phyloP scores from a whole-genome alignment of 2,113 vertebrate genomes.

The Conger conger region DNA sequence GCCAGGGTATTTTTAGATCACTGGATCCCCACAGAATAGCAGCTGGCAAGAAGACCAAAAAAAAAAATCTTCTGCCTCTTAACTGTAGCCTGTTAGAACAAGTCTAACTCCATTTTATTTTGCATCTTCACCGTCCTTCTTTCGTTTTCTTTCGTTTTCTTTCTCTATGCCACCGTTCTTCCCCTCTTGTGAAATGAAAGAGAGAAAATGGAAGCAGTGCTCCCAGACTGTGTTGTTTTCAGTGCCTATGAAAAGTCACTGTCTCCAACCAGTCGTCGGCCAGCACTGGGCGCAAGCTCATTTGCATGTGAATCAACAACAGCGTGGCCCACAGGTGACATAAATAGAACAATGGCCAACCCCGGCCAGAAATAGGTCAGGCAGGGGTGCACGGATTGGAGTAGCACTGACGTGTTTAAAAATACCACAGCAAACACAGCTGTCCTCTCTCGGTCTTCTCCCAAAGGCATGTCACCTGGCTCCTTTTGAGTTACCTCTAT shows the following conservation, averaged over 20 bases:
- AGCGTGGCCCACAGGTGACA: constrained; percentile 93
- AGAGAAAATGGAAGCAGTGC: constrained; percentile 29
- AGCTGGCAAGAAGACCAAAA: constrained; percentile 67
- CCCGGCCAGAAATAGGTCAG: constrained; percentile 99
- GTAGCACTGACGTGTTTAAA: constrained; percentile 99
- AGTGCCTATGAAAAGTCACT: constrained; percentile 40
- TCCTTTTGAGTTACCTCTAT: constrained; percentile 55
- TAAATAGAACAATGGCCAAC: constrained; percentile 99
- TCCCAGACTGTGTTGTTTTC: constrained; percentile 41
- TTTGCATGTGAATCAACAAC: constrained; percentile 99
- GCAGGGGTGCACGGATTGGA: constrained; percentile 92
- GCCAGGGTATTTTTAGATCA: constrained; percentile 36
- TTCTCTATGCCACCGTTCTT: constrained; percentile 34
- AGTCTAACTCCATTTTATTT: constrained; percentile 6
- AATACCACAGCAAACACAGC: constrained; percentile 99
- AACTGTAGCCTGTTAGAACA: constrained; percentile 19
- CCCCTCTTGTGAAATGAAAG: constrained; percentile 24
- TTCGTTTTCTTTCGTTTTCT: constrained; percentile 15
- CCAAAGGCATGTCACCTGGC: constrained; percentile 73
- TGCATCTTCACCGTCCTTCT: constrained; percentile 14
- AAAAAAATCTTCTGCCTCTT: constrained; percentile 42
- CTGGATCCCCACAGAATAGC: constrained; percentile 48
- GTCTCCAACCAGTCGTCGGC: constrained; percentile 61
- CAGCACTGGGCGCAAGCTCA: constrained; percentile 78
- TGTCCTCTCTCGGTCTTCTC: constrained; percentile 86